A percentile compares a stretch with the other conserved stretches of the same genome.
Conservation (phyloP, 1,140 invertebrate species). For the Trichonephila clavipes region DNA sequence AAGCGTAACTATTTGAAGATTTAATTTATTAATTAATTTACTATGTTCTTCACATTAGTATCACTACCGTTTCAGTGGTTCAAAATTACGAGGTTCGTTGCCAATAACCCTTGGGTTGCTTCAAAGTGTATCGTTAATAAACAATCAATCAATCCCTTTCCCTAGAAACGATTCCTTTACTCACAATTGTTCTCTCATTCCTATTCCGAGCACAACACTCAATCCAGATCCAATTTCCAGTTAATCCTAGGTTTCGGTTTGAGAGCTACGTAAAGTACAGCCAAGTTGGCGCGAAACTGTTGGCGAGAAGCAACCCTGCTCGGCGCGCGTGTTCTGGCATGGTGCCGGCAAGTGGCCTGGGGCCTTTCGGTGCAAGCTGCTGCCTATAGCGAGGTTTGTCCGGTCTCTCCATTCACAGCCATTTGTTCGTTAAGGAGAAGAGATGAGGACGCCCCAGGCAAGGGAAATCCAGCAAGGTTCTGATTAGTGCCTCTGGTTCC, state of each 20-base stretch:
- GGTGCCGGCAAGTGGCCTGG: slow-evolving; percentile 42
- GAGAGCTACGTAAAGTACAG: not conserved
- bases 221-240: not conserved
- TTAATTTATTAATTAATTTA: too few relatives aligned
- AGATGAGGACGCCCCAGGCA: slow-evolving; percentile 32
- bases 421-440: slow-evolving; percentile 68
- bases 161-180: too few relatives aligned
- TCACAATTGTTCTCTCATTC: not conserved
- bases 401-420: slow-evolving; percentile 49
- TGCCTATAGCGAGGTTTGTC: slow-evolving; percentile 62
- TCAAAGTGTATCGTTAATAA: too few relatives aligned
- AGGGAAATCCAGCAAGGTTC: slow-evolving; percentile 53
- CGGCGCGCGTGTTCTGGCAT: slow-evolving; percentile 60
- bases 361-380: slow-evolving; percentile 59
- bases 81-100: too few relatives aligned
- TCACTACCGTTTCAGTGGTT: too few relatives aligned
- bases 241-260: slow-evolving; percentile 28
- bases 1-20: too few relatives aligned
- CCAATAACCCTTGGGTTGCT: too few relatives aligned
- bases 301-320: slow-evolving; percentile 31
- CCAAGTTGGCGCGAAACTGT: slow-evolving; percentile 15
- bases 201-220: not conserved
- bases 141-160: too few relatives aligned
- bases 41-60: too few relatives aligned
- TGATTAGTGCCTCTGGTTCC: slow-evolving; percentile 63